Percentiles rank a stretch among this genome's conserved stretches.
Evolutionary conservation across 1,140 invertebrate genomes (phyloP).

Genomic region (Luehdorfia chinensis): DNA sequence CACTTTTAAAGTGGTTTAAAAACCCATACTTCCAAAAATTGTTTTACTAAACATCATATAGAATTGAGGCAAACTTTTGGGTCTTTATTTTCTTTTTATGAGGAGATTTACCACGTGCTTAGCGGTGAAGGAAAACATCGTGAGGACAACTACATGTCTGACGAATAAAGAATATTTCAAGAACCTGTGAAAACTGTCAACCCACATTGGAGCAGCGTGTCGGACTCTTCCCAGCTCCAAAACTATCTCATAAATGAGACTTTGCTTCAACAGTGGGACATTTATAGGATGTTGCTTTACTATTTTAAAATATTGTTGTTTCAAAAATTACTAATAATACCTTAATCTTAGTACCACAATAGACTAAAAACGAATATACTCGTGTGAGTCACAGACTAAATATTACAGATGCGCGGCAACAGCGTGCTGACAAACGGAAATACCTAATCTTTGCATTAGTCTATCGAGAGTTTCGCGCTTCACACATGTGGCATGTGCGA

Average conservation of each 20-base stretch:
- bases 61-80: neutral
- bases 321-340: neutral
- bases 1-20: no score
- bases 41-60: neutral
- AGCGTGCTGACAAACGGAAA: slow-evolving; percentile 9
- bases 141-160: no score
- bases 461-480: slow-evolving; percentile 9
- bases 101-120: neutral
- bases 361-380: slow-evolving; percentile 1
- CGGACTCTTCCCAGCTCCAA: no score
- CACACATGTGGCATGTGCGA: slow-evolving; percentile 4
- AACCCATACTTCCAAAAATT: no score
- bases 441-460: slow-evolving; percentile 18
- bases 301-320: neutral
- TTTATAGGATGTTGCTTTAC: no score
- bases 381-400: slow-evolving; percentile 15
- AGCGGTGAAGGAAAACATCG: no score
- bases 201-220: no score
- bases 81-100: neutral
- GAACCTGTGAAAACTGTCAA: no score
- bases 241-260: no score
- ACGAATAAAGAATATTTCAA: no score
- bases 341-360: neutral
- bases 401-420: slow-evolving; percentile 13
- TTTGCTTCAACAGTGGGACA: no score